A percentile compares a stretch with the other conserved stretches of the same genome.
phyloP scores from a whole-genome alignment of 2,113 vertebrate species.

The Carollia perspicillata region DNA sequence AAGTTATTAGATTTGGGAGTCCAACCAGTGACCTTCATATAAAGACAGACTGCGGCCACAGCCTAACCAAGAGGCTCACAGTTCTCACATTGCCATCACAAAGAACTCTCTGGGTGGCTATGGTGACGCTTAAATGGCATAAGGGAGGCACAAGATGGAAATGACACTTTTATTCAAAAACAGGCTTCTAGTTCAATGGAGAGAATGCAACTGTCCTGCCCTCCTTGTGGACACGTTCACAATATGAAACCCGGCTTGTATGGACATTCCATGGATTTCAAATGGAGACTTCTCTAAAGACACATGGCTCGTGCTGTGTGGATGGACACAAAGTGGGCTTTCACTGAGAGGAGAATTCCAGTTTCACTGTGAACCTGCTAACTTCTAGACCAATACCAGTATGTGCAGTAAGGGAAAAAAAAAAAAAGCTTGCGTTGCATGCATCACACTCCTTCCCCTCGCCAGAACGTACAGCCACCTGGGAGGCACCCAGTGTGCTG shows the following conservation, averaged over 20 bases:
- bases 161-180: not conserved
- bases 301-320: not conserved
- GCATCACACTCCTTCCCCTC: not conserved
- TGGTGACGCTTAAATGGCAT: not conserved
- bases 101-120: not conserved
- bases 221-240: not conserved
- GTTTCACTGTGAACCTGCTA: not conserved
- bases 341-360: not conserved
- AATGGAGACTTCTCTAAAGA: not conserved
- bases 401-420: not conserved
- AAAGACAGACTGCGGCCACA: not conserved
- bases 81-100: not conserved
- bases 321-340: not conserved
- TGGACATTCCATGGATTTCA: not conserved
- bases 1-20: slow-evolving; percentile 33
- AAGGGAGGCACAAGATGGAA: not conserved
- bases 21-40: slow-evolving; percentile 44
- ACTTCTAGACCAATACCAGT: not conserved
- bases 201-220: accelerated
- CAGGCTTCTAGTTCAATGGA: not conserved
- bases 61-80: accelerated
- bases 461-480: accelerated
- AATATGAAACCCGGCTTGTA: not conserved
- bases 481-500: not conserved
- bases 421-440: not conserved